Evolutionary conservation across 1,140 invertebrate species (phyloP).

Genomic region (Onthophagus taurus): DNA sequence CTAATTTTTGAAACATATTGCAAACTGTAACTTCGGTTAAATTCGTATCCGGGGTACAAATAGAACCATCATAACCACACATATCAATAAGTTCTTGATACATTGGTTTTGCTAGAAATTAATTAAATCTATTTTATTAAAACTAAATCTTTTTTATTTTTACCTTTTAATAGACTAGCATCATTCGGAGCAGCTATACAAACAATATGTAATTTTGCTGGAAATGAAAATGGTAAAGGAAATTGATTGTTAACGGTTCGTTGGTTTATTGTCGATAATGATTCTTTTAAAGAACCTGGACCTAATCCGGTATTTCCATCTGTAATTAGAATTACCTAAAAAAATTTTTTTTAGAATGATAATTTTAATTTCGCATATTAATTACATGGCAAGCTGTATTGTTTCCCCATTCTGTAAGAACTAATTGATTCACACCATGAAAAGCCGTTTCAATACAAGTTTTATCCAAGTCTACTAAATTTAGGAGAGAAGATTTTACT

Average conservation of each 20-base stretch:
- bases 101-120: conserved; percentile 40
- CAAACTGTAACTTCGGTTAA: conserved; percentile 41
- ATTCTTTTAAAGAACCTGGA: conserved; percentile 48
- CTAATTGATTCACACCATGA: conserved; percentile 60
- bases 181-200: conserved; percentile 54
- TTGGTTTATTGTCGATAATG: conserved; percentile 37
- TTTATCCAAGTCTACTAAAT: conserved; percentile 72
- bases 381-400: conserved; percentile 67
- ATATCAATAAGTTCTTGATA: conserved; percentile 51
- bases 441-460: conserved; percentile 72
- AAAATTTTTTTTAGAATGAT: background rate
- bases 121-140: background rate
- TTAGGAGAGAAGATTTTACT: conserved; percentile 61
- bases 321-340: conserved; percentile 60
- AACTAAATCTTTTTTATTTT: conserved; percentile 12
- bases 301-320: conserved; percentile 70
- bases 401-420: conserved; percentile 78
- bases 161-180: conserved; percentile 43
- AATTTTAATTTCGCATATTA: background rate
- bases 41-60: conserved; percentile 55
- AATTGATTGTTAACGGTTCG: conserved; percentile 44
- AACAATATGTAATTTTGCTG: conserved; percentile 68
- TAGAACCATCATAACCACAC: conserved; percentile 52
- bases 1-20: conserved; percentile 60
- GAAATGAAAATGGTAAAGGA: conserved; percentile 67